phyloP scores from a whole-genome alignment of 23 tunicate species.

The Diplosoma virens region DNA sequence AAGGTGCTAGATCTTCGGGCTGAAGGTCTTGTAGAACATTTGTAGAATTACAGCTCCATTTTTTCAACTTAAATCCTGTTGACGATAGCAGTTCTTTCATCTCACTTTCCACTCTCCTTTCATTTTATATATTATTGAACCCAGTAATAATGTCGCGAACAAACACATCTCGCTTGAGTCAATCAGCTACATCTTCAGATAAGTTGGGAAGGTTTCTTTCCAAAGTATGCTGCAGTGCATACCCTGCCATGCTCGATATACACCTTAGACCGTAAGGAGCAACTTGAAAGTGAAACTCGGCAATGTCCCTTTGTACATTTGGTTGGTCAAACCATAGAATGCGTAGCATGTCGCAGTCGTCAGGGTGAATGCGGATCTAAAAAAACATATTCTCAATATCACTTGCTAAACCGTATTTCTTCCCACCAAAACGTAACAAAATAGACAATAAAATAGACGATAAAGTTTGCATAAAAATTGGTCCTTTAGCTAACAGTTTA shows the following conservation, averaged over 20 bases:
- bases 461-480: constrained; percentile 4
- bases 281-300: background rate
- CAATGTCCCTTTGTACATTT: background rate
- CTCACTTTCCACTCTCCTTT: background rate
- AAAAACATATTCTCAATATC: constrained; percentile 13
- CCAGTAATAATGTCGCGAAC: background rate
- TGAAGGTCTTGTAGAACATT: background rate
- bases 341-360: constrained; percentile 12
- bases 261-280: background rate
- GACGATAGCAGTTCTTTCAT: background rate
- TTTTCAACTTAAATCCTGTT: background rate
- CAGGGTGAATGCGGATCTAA: background rate
- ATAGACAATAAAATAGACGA: background rate
- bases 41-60: background rate
- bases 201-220: background rate
- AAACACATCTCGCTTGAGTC: background rate
- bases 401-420: background rate
- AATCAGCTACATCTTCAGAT: background rate
- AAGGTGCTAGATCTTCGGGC: background rate
- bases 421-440: constrained; percentile 3
- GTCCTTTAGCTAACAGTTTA: background rate
- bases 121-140: background rate
- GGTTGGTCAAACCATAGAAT: constrained; percentile 5
- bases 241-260: background rate
- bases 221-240: background rate